Base-by-base conservation (phyloP, 2,888 invertebrate species). In the Sipha maydis region DNA sequence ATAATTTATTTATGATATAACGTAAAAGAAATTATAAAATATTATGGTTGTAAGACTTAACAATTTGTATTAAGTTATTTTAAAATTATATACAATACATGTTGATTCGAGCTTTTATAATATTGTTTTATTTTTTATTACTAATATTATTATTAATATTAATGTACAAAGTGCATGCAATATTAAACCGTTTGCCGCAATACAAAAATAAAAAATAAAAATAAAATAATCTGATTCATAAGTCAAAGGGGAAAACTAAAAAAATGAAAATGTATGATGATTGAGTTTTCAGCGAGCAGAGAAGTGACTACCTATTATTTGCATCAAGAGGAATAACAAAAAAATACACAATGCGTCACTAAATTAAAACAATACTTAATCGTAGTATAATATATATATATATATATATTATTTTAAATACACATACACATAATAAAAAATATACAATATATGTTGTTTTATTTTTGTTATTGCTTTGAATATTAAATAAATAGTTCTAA, bases 391-490 rank as follows among this genome's bases (percentile, higher is more conserved):
- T 7, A 71, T 69, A 7, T 69, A 28, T 31, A 77, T n/a, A 48
- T 7, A 67, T 38, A 14, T 21, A 80, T 41, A n/a, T n/a, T n/a
- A n/a, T n/a, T n/a, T n/a, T n/a, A n/a, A n/a, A n/a, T n/a, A n/a
- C n/a, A n/a, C n/a, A n/a, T n/a, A n/a, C 48, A 38, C 54, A 78
- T 77, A 77, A n/a, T 79, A 61, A 34, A 31, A 48, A 73, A 11
- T 9, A 34, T 79, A 56, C 48, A 54, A 73, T 83, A 83, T 54
- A 83, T 56, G 38, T 0, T 54, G 34, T 54, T n/a, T 54, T 54
- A 2, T 73, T 75, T 75, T 56, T 56, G 56, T 83, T 83, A 83
- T 83, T 83, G 83, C 73, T 83, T 21, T 38, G 38, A 56, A 73
- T 83, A 83, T 61, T 11, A 11, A 4, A 56, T 34, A 75, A 83